Evolutionary conservation across 1,140 invertebrate species (phyloP), one percentile per base, ranked within the genome.

Genomic region (Diorhabda carinulata): DNA sequence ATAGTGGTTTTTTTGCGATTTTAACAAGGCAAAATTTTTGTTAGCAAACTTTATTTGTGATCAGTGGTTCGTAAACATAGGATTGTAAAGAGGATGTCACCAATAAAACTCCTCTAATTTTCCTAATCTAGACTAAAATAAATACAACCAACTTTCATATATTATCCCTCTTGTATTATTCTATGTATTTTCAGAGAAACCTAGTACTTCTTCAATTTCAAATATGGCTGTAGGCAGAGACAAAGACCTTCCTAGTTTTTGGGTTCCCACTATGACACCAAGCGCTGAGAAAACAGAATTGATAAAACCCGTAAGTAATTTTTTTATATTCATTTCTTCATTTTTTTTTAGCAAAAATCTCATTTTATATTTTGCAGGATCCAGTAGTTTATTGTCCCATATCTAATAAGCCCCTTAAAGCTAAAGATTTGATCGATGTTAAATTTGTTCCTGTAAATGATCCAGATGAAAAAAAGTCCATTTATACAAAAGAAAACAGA

Each of bases 211-310:
- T 9, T 90, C 90, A 0, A 88, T 94, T 59, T 94, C 91, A 2
- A 94, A 94, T 75, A 93, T 94, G 91, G 79, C 81, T 4, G 83
- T 85, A 72, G 87, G 86, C 0, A 79, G 80, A 52, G 82, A 85
- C 42, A 95, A 90, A 70, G 57, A 63, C 41, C 83, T 99, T 52
- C 96, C 96, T 0, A 98, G 95, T 84, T 99, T 99, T 82, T 99
- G 98, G 98, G 88, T 99, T 68, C 97, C 98, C 6, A 92, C 92
- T 2, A 89, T 97, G 77, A 93, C 96, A n/a, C 96, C 96, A 2
- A 88, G 92, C 78, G 90, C 92, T 2, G 91, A 92, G 75, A 82
- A 87, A 75, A 81, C 83, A 2, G 88, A 86, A 73, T 70, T 96
- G 2, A 82, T 90, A 67, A 98, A 98, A 82, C 97, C 97, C 9